Base-by-base conservation (phyloP, 2,113 vertebrate genomes). In the Monopterus albus region DNA sequence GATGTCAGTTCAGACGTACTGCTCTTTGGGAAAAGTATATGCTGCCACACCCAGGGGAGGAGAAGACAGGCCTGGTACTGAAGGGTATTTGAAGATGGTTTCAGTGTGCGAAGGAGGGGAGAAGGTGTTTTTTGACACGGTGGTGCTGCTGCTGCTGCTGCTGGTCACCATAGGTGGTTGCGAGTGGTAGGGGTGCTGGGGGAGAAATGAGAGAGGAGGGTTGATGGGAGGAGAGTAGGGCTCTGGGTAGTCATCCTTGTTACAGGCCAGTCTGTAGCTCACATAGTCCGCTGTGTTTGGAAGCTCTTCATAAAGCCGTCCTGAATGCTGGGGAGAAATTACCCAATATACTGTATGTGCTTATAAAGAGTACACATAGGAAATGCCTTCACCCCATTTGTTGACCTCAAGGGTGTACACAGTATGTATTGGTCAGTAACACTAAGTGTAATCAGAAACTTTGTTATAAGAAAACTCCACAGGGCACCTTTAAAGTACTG, bases 11-110 rank as follows among this genome's bases (percentile, higher is more conserved):
- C 82, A 96, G 60, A 96, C 94, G 4, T 95, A 95, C 84, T 96
- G 95, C 87, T 96, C 95, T 91, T 96, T 95, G 64, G 95, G 95
- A 72, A 94, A 95, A 55, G 95, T 94, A 87, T 95, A 95, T 2
- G 94, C 47, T 0, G 75, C 86, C 17, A 84, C 72, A 15, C 88
- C 89, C 0, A 85, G 85, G 0, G 89, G 93, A 47, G 94, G 92
- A 49, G 94, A 91, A 28, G 94, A 84, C 75, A 94, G 89, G 28
- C 92, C 94, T 0, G 92, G 83, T 7, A 91, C 63, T 13, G 94
- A 89, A 1, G 95, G 93, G 82, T 94, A 95, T 62, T 92, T 94
- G 80, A 96, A 95, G 53, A 89, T 75, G 79, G 94, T 65, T 35
- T 91, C 75, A 75, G 91, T 88, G 72, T 93, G 92, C 80, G 81